Base-by-base conservation (phyloP, 2,113 vertebrate genomes). In the Antidorcas marsupialis region DNA sequence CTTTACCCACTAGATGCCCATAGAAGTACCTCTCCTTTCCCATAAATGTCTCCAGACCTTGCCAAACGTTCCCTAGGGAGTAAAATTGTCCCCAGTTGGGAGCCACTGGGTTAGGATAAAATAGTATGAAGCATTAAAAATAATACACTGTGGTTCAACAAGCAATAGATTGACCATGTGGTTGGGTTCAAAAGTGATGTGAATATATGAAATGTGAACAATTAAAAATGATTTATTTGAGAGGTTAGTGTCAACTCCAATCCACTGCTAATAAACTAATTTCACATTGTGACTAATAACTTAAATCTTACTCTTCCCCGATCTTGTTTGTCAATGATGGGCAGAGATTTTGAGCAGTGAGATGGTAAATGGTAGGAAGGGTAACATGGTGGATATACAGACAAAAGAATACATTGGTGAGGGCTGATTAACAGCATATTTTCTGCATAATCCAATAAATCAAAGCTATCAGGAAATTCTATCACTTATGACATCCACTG, bases 391-490 rank as follows among this genome's bases (percentile, higher is more conserved):
- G 76, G 25, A 87, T 95, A 81, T 83, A 79, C 28, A 96, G 93
- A 94, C 64, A 78, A 89, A 93, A 92, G 87, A 94, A 87, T 60
- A 96, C 94, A 95, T 87, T 36, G 9, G 19, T 62, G n/a, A 91
- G 36, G 74, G 5, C 82, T 93, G 83, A 95, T 93, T 97, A 91
- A 97, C 74, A 91, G 85, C 74, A 55, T 84, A 79, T 95, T 89
- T 96, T 97, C 89, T 95, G 71, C 91, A 79, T 91, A 97, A 94
- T 86, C 87, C 81, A 93, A 95, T 92, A 87, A 92, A 78, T 84
- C 71, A 79, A 85, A 59, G 50, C 52, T 81, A 89, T 91, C 83
- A 94, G 50, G n/a, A 87, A 92, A 84, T 95, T 87, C 79, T 95
- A 27, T 96, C 16, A 45, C 83, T 92, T 53, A 17, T 95, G 71